A percentile compares a stretch with the other conserved stretches of the same genome.
These are phyloP conservation scores for Cephus rjabovi DNA, from an alignment of 2,888 invertebrate species.

Conservation along the genomic window DNA sequence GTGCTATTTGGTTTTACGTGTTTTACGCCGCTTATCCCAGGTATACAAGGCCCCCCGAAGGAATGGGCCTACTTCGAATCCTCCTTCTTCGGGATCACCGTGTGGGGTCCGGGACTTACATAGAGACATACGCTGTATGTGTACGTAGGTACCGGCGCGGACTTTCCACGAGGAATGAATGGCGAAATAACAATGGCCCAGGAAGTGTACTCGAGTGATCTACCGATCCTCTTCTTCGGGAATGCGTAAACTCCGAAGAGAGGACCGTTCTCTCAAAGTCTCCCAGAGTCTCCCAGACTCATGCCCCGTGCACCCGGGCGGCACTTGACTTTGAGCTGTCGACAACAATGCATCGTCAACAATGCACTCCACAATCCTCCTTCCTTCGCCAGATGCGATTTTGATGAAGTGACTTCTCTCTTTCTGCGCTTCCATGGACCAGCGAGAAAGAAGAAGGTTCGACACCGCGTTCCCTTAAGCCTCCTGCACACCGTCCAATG, in stretches of 20 bases:
- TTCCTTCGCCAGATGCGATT: constrained; percentile 51
- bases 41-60: constrained; percentile 28
- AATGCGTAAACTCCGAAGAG: constrained; percentile 15
- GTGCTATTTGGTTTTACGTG: constrained; percentile 47
- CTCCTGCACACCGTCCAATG: constrained; percentile 3
- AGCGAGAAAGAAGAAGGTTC: constrained; percentile 2
- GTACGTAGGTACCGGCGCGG: constrained; percentile 37
- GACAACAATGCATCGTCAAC: constrained; percentile 48
- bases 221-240: constrained; percentile 43
- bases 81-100: constrained; percentile 51
- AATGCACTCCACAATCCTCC: constrained; percentile 45
- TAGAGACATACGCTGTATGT: background rate
- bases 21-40: constrained; percentile 44
- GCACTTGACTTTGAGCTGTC: constrained; percentile 56
- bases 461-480: constrained; percentile 1
- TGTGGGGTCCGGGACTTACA: constrained; percentile 53
- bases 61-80: constrained; percentile 29
- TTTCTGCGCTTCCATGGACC: constrained; percentile 5
- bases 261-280: constrained; percentile 13
- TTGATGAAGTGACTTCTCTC: constrained; percentile 54
- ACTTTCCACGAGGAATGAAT: constrained; percentile 44
- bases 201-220: constrained; percentile 62
- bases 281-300: constrained; percentile 10
- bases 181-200: constrained; percentile 50
- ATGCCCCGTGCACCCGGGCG: constrained; percentile 26